Base-by-base conservation (phyloP, 2,113 vertebrate genomes). In the Gracilinanus agilis region DNA sequence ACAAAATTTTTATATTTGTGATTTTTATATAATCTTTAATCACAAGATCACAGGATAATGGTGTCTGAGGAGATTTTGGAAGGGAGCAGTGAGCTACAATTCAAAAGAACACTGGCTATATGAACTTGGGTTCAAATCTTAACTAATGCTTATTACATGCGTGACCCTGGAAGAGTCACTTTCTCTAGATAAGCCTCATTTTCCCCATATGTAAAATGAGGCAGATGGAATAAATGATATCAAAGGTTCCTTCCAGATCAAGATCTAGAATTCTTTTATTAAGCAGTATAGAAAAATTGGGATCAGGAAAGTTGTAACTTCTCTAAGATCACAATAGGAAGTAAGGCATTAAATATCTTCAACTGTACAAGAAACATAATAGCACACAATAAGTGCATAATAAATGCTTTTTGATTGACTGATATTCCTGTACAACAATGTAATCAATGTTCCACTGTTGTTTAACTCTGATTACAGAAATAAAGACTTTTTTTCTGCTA, bases 391-490 rank as follows among this genome's bases (percentile, higher is more conserved):
- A 83, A n/a, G 67, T 40, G 19, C 67, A 40, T 83, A 40, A 40
- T 83, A 83, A 83, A 83, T 83, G 19, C 19, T 83, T 40, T 23
- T 23, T 83, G 13, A 83, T 40, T 83, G n/a, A 83, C n/a, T 83
- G 67, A 83, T n/a, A 40, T 19, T 40, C n/a, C 23, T 83, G 93
- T 56, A 91, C 75, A 92, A 91, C 53, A 95, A 75, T 49, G 92
- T 90, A 95, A 95, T 93, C 96, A 92, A 93, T 90, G 24, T 92
- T 53, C 89, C 93, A 91, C 91, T 94, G 89, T 34, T 94, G 75
- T 90, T 96, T 89, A 53, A 95, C 90, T 96, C 95, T 95, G 92
- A 91, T 61, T 90, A 75, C n/a, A 93, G 95, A 96, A 94, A 93
- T 90, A 94, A 94, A 92, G 24, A 61, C 4, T 88, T 93, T 75